These are phyloP conservation scores for Plagodis pulveraria DNA, from an alignment of 2,888 invertebrate genomes.

Conservation along the genomic window DNA sequence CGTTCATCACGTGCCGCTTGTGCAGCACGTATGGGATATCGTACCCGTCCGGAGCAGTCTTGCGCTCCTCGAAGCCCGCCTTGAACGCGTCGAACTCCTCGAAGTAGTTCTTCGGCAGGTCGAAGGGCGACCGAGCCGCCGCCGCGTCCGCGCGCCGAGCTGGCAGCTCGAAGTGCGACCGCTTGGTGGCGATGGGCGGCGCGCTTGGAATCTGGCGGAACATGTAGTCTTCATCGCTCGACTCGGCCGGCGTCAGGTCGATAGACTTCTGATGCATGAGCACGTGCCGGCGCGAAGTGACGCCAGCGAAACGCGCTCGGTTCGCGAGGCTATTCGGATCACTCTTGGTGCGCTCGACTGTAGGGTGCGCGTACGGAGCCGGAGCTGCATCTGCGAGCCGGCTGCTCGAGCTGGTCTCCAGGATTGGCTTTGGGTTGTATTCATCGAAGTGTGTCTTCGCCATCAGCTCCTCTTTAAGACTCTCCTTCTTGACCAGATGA, in stretches of 20 bases:
- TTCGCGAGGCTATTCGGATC: constrained; percentile 93
- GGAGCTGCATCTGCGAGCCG: constrained; percentile 76
- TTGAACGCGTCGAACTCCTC: constrained; percentile 87
- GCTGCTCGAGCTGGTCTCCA: constrained; percentile 83
- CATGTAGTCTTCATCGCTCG: constrained; percentile 92
- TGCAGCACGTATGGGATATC: constrained; percentile 94
- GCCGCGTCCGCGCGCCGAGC: constrained; percentile 84
- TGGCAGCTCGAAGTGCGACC: constrained; percentile 89
- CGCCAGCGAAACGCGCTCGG: constrained; percentile 89
- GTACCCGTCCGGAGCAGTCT: constrained; percentile 80
- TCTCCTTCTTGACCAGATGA: constrained; percentile 80
- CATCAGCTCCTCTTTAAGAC: constrained; percentile 86
- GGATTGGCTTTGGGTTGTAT: constrained; percentile 88
- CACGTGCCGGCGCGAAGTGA: constrained; percentile 90
- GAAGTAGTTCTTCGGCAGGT: constrained; percentile 90
- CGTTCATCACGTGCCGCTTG: constrained; percentile 94
- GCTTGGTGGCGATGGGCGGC: constrained; percentile 88
- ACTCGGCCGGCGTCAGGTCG: constrained; percentile 93
- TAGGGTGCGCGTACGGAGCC: constrained; percentile 87
- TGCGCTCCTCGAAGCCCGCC: constrained; percentile 79
- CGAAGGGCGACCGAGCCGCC: constrained; percentile 87
- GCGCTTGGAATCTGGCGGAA: constrained; percentile 91
- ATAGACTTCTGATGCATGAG: constrained; percentile 95
- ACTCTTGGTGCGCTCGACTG: constrained; percentile 93
- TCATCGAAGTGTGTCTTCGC: constrained; percentile 88